Percentiles rank a stretch among this genome's conserved stretches.
Evolutionary conservation across 2,888 invertebrate genomes (phyloP).

Genomic region (Hipparchia semele): DNA sequence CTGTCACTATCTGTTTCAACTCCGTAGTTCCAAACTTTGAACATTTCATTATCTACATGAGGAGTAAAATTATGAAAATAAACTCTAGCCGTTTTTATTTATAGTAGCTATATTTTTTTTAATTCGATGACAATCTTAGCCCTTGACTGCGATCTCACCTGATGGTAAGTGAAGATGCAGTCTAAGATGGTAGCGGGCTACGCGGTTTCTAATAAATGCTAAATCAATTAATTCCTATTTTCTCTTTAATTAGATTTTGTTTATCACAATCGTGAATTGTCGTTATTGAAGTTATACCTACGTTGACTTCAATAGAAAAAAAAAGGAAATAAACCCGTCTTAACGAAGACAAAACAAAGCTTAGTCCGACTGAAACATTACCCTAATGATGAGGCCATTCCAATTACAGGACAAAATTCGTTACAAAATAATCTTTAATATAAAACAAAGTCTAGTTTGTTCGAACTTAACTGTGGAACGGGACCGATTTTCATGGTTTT

Average conservation of each 20-base stretch:
- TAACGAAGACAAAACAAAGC: constrained; percentile 7
- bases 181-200: no score
- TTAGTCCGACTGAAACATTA: constrained; percentile 13
- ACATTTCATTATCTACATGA: background rate
- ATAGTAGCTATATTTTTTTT: no score
- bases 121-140: no score
- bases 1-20: constrained; percentile 21
- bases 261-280: background rate
- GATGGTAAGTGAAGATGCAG: no score
- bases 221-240: background rate
- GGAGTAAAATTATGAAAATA: background rate
- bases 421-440: constrained; percentile 35
- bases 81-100: no score
- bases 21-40: constrained; percentile 6
- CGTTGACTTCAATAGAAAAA: background rate
- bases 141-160: no score
- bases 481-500: no score
- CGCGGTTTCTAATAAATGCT: no score
- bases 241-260: background rate
- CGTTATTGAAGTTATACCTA: background rate
- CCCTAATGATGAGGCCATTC: constrained; percentile 20
- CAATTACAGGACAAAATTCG: constrained; percentile 54
- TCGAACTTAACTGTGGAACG: no score
- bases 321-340: background rate
- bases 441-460: no score